Percentiles rank a stretch among this genome's conserved stretches.
These are phyloP conservation scores for Pheosia tremula DNA, from an alignment of 2,888 invertebrate genomes.

Conservation along the genomic window DNA sequence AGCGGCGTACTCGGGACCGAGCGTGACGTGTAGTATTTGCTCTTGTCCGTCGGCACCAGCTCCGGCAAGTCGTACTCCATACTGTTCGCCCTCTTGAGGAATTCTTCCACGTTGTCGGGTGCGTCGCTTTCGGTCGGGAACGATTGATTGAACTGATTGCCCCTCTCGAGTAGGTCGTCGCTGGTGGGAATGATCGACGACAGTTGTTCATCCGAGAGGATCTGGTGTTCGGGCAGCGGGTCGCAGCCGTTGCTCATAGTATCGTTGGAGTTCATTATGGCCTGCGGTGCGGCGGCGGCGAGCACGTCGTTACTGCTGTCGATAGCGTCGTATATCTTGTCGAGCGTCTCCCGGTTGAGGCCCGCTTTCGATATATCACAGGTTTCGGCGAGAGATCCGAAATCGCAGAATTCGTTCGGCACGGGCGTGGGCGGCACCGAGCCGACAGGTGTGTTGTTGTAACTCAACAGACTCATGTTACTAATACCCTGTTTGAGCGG, in stretches of 20 bases:
- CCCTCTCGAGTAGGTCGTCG: conserved; percentile 63
- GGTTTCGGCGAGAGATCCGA: conserved; percentile 85
- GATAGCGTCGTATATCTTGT: conserved; percentile 87
- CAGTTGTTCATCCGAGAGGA: conserved; percentile 68
- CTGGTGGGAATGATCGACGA: conserved; percentile 71
- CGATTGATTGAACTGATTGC: conserved; percentile 62
- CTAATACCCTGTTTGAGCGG: conserved; percentile 87
- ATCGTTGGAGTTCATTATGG: conserved; percentile 60
- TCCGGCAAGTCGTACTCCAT: conserved; percentile 76
- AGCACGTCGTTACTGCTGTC: conserved; percentile 81
- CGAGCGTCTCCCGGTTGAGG: conserved; percentile 85
- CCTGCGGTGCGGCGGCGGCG: conserved; percentile 56
- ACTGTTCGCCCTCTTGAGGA: conserved; percentile 72
- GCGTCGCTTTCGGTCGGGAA: conserved; percentile 57
- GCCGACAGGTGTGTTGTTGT: conserved; percentile 84
- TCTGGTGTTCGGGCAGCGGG: conserved; percentile 65
- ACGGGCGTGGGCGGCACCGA: conserved; percentile 88
- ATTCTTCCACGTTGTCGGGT: conserved; percentile 72
- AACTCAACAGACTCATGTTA: conserved; percentile 67
- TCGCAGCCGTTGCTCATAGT: conserved; percentile 72
- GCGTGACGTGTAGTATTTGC: conserved; percentile 83
- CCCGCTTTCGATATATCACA: conserved; percentile 82
- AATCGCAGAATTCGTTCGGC: conserved; percentile 89
- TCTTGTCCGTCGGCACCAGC: conserved; percentile 64
- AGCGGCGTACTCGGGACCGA: conserved; percentile 89